Evolutionary conservation across 2,888 invertebrate genomes (phyloP), one percentile per base, ranked within the genome.

Genomic region (Eudiplozoon nipponicum): DNA sequence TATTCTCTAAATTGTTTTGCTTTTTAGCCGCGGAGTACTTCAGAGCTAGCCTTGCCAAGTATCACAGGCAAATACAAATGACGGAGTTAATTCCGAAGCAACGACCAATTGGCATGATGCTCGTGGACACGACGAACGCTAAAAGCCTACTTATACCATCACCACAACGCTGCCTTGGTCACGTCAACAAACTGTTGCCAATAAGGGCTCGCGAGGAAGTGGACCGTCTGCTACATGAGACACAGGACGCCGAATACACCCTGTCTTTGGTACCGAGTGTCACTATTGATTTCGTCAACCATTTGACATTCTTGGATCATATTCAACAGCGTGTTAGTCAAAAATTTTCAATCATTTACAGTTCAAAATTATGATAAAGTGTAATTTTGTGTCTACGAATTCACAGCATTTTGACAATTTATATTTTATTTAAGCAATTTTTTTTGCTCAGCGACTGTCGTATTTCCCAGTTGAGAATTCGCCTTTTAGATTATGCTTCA

Each of bases 71-170:
- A 61, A 65, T 71, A 50, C 65, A 67, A 2, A 62, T 64, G 35
- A 67, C 76, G 15, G 66, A 70, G 43, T 65, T 65, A 1, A 67
- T 76, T 20, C 63, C 67, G 4, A 65, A 67, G 44, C 63, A 63
- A 39, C 70, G 73, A 48, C 66, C 69, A 0, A 53, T 78, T 42
- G 78, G 78, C 0, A 53, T 78, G 35, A 54, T 77, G 22, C 65
- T 69, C 47, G 53, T 78, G 21, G 68, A 70, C 41, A 62, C 74
- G 38, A 59, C 60, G 18, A 68, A 69, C 21, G 71, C 77, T 53
- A 73, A 72, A 54, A 66, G 68, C 38, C 59, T 67, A 23, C 68
- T 71, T 22, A 62, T 70, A 21, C 72, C 74, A 0, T 70, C 71
- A 38, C 73, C 75, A 1, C 63, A 64, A 23, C 59, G 69, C 34